These are phyloP conservation scores for Tribolium freemani DNA, from an alignment of 2,888 invertebrate species.

Conservation along the genomic window DNA sequence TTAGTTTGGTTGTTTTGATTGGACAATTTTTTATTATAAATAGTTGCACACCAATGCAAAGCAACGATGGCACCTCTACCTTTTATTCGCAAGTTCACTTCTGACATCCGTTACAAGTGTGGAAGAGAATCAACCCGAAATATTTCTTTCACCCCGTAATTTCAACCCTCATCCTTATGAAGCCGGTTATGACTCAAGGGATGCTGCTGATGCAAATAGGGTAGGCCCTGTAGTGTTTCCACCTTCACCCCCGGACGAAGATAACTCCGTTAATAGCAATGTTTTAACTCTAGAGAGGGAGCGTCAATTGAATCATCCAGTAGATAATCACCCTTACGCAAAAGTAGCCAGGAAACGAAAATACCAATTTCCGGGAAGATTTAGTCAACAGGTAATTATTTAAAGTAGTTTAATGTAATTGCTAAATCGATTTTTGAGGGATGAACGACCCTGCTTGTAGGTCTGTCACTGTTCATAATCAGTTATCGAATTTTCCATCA, in stretches of 20 bases:
- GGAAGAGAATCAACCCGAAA: constrained; percentile 63
- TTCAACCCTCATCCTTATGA: constrained; percentile 67
- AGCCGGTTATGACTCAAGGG: constrained; percentile 27
- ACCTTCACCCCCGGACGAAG: constrained; percentile 47
- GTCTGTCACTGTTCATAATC: too few relatives aligned
- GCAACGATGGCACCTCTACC: constrained; percentile 8
- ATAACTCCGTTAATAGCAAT: constrained; percentile 46
- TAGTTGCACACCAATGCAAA: background rate
- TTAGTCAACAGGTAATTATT: constrained; percentile 45
- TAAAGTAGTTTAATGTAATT: background rate
- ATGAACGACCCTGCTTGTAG: background rate
- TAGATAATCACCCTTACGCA: constrained; percentile 58
- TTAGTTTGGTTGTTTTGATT: too few relatives aligned
- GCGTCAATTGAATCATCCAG: constrained; percentile 48
- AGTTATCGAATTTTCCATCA: background rate
- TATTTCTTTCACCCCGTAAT: constrained; percentile 64
- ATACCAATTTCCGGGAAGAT: constrained; percentile 52
- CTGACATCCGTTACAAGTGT: constrained; percentile 37
- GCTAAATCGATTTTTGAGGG: background rate
- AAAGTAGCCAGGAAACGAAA: constrained; percentile 58
- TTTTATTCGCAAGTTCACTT: constrained; percentile 18
- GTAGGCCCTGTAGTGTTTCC: constrained; percentile 53
- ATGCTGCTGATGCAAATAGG: constrained; percentile 23
- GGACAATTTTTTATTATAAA: background rate
- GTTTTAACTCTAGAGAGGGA: constrained; percentile 41